These are phyloP conservation scores for Crossoptilon crossoptilon DNA, from an alignment of 2,797 vertebrate genomes.

Conservation along the genomic window DNA sequence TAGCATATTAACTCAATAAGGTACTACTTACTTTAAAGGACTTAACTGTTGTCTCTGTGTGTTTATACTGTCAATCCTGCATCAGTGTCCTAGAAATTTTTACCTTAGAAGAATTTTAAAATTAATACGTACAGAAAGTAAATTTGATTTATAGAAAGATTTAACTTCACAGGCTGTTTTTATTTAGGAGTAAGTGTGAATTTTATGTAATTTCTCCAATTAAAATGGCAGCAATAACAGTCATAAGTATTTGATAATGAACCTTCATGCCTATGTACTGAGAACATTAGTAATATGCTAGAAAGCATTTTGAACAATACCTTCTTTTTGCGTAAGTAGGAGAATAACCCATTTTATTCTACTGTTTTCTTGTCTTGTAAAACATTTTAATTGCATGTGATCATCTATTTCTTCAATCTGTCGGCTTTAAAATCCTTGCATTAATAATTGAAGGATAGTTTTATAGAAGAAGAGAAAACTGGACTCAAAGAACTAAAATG, in stretches of 20 bases:
- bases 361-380: background rate
- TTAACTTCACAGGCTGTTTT: slow-evolving; percentile 17
- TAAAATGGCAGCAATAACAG: slow-evolving; percentile 13
- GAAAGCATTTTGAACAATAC: background rate
- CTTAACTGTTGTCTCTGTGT: background rate
- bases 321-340: background rate
- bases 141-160: slow-evolving; percentile 8
- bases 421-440: background rate
- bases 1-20: background rate
- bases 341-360: background rate
- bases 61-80: background rate
- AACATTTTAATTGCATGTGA: background rate
- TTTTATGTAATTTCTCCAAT: slow-evolving; percentile 1
- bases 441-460: background rate
- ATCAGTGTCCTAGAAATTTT: background rate
- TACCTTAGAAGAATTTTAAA: background rate
- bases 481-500: background rate
- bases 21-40: background rate
- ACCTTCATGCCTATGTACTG: background rate
- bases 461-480: background rate
- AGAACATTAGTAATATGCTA: slow-evolving; percentile 12
- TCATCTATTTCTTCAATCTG: background rate
- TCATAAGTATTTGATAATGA: slow-evolving; percentile 49
- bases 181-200: background rate
- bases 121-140: background rate